Evolutionary conservation across 2,888 invertebrate genomes (phyloP).

Genomic region (Tetrapedia diversipes): DNA sequence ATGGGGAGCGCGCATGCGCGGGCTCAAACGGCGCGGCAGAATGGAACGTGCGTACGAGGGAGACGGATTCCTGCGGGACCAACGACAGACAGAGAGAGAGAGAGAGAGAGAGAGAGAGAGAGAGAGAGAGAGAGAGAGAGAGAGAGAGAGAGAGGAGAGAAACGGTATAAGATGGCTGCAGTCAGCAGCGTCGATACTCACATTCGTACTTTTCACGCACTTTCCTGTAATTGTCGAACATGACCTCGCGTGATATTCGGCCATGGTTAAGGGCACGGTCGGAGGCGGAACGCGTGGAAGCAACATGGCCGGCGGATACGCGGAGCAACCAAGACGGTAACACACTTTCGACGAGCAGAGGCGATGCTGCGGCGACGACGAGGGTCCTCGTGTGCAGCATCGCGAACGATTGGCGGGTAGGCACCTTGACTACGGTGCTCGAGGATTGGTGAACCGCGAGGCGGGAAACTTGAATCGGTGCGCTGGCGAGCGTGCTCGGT

Average conservation of each 20-base stretch:
- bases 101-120: too few species aligned
- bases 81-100: too few species aligned
- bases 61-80: too few species aligned
- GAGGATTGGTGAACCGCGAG: constrained; percentile 57
- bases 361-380: constrained; percentile 53
- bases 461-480: constrained; percentile 57
- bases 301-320: constrained; percentile 21
- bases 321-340: constrained; percentile 30
- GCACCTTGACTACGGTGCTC: constrained; percentile 29
- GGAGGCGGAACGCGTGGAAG: constrained; percentile 38
- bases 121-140: too few species aligned
- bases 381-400: constrained; percentile 73
- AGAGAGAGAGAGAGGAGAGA: too few species aligned
- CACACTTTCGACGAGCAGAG: constrained; percentile 46
- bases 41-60: not conserved
- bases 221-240: constrained; percentile 77
- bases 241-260: constrained; percentile 66
- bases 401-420: constrained; percentile 67
- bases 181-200: constrained; percentile 70
- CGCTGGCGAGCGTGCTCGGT: not conserved
- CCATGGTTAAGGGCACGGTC: constrained; percentile 55
- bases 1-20: constrained; percentile 21
- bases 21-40: not conserved
- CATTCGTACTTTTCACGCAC: constrained; percentile 79
- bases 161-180: constrained; percentile 46